Percentiles rank a stretch among this genome's conserved stretches.
Evolutionary conservation across 2,888 invertebrate genomes (phyloP).

Genomic region (Drosophila percnosoma): DNA sequence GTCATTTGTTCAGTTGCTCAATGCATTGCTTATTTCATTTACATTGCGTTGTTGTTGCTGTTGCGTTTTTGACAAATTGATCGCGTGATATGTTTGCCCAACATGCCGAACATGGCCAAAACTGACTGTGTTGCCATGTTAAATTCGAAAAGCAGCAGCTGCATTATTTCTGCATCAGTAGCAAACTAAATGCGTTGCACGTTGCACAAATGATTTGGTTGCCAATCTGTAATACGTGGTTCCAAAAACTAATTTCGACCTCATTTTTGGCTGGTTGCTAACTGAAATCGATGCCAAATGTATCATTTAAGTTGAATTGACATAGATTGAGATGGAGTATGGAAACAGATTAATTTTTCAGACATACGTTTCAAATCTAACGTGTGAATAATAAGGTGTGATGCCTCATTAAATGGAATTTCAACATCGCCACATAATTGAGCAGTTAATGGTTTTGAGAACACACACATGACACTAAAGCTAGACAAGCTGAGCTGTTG

Average conservation of each 20-base stretch:
- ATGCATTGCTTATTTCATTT: conserved; percentile 52
- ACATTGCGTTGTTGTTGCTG: conserved; percentile 18
- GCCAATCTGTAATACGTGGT: neutral
- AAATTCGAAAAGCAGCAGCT: conserved; percentile 8
- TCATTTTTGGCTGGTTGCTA: neutral
- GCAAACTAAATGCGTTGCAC: conserved; percentile 18
- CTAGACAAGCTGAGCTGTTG: conserved; percentile 9
- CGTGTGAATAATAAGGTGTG: neutral
- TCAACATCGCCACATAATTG: neutral
- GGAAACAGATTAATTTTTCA: neutral
- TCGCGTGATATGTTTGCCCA: conserved; percentile 74
- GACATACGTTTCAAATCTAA: neutral
- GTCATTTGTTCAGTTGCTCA: conserved; percentile 45
- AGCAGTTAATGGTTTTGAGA: conserved; percentile 1
- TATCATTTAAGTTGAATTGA: neutral
- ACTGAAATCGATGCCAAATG: neutral
- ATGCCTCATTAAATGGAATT: neutral
- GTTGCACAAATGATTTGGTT: conserved; percentile 1
- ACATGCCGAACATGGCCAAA: conserved; percentile 38
- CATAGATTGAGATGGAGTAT: neutral
- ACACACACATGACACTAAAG: conserved; percentile 2
- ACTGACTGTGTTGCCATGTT: conserved; percentile 30
- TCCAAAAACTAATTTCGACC: conserved; percentile 1
- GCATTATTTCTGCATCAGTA: conserved; percentile 29
- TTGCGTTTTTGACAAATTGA: conserved; percentile 75